Evolutionary conservation across 1,140 invertebrate genomes (phyloP).

Genomic region (Formica selysi): DNA sequence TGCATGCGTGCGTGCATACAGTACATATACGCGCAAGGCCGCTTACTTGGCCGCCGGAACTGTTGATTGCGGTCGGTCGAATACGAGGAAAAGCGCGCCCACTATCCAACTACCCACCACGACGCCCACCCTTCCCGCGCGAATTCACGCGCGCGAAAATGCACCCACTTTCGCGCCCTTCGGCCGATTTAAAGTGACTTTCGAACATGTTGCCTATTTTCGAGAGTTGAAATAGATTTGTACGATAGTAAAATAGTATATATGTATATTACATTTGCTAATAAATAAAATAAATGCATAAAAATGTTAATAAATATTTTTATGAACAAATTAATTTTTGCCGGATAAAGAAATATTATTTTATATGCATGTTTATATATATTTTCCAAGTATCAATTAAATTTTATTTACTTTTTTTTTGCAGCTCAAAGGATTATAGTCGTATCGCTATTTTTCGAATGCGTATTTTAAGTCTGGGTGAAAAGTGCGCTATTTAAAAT

Average conservation of each 20-base stretch:
- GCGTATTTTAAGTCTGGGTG: neutral
- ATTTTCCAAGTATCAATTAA: neutral
- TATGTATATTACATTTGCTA: neutral
- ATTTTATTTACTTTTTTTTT: neutral
- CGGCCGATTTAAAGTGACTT: conserved; percentile 30
- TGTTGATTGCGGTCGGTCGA: conserved; percentile 75
- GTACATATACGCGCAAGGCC: conserved; percentile 57
- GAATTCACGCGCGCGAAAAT: conserved; percentile 43
- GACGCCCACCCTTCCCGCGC: neutral
- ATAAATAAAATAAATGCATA: neutral
- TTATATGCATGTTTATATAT: neutral
- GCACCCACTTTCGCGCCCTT: neutral
- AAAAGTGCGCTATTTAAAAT: conserved; percentile 47
- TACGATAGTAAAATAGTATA: neutral
- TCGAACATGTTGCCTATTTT: neutral
- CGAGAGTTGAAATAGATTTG: neutral
- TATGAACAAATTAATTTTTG: neutral
- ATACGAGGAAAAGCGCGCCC: conserved; percentile 62
- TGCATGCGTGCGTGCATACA: neutral
- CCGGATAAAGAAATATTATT: neutral
- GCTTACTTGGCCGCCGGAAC: conserved; percentile 59
- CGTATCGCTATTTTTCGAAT: neutral
- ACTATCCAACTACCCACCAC: conserved; percentile 26
- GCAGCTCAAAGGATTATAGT: neutral
- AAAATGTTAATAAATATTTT: neutral